Evolutionary conservation across 1,140 invertebrate genomes (phyloP), one percentile per base, ranked within the genome.

Genomic region (Macrotrachela quadricornifera): DNA sequence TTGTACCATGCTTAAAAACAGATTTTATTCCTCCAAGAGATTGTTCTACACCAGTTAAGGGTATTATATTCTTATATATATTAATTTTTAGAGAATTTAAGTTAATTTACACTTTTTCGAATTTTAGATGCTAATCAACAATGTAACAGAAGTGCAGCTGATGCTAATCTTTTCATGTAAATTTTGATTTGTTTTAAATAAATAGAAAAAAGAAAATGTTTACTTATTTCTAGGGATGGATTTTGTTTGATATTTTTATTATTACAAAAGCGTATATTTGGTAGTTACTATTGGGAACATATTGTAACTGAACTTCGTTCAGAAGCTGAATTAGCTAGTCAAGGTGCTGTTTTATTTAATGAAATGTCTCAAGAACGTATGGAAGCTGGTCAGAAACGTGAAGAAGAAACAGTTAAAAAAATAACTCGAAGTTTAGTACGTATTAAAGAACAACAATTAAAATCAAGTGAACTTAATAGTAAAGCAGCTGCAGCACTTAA

Each of bases 381-480:
- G 61, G 68, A 75, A 43, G 77, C 83, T 59, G 85, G 91, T 63
- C 80, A 85, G 49, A 79, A 82, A 55, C 75, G 81, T 40, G 90
- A 96, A 63, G 76, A 78, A 50, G 77, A 79, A 55, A 80, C 92
- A 46, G 73, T 97, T 52, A 78, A 84, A 59, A 91, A 91, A 62
- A 85, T 97, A 37, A 92, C 92, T 66, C 77, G 80, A 44, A 95
- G 95, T 68, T 94, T 96, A 87, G 85, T 91, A 59, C 76, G 81
- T 50, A 92, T 97, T 58, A 86, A 88, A 62, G 83, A 82, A 0
- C 85, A 82, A 49, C 87, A 94, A 61, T 78, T 83, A 56, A 82
- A 80, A 63, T 8, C 2, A 30, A 2, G 8, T 30, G 2, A 4
- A 30, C 8, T 8, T 4, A 8, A 8, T 4, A 30, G 8, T 30